Conservation (phyloP, 2,113 vertebrate species). For the Saguinus imperator region DNA sequence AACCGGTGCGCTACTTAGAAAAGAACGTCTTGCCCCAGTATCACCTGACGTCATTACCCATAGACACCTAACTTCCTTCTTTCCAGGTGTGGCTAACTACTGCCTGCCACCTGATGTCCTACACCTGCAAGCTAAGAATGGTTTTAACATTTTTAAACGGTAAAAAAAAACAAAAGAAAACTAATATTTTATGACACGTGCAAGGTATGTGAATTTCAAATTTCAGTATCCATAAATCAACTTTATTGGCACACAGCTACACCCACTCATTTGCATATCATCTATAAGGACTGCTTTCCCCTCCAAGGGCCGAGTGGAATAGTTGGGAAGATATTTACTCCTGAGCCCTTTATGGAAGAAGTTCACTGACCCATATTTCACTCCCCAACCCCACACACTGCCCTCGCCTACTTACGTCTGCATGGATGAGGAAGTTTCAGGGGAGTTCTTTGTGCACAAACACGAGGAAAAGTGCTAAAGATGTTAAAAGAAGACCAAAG, state of each 20-base stretch:
- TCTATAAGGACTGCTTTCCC: neutral
- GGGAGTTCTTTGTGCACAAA: neutral
- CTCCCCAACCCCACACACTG: too few relatives aligned
- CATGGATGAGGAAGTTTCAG: too few relatives aligned
- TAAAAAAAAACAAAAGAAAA: neutral
- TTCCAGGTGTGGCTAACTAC: fast-evolving
- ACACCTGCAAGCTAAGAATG: neutral
- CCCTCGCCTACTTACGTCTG: neutral
- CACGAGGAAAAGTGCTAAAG: neutral
- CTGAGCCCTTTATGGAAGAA: neutral
- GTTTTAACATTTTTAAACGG: neutral
- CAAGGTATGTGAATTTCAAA: neutral
- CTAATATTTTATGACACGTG: neutral
- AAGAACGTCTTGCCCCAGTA: fast-evolving
- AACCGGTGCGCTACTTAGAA: neutral
- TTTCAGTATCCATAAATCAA: neutral
- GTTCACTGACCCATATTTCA: fast-evolving
- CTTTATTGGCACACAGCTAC: neutral
- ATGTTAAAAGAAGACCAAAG: neutral
- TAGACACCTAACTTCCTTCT: fast-evolving
- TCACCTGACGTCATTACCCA: fast-evolving
- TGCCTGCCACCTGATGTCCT: neutral
- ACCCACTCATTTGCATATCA: neutral
- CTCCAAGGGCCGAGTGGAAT: neutral
- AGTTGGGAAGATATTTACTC: neutral